These are phyloP conservation scores for Symphodus melops DNA, from an alignment of 2,113 vertebrate species.

Conservation along the genomic window DNA sequence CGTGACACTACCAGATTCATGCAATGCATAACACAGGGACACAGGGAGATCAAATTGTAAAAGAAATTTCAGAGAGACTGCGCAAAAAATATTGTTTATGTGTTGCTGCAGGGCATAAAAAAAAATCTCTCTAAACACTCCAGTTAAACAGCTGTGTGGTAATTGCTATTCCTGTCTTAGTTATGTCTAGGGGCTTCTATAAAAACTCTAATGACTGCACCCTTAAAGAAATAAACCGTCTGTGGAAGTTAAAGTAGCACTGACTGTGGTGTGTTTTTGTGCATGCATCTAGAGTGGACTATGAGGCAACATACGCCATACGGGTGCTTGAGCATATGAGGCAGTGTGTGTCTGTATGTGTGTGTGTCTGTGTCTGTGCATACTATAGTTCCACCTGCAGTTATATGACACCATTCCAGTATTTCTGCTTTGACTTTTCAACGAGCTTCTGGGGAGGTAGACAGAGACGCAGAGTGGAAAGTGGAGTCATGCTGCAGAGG, in stretches of 20 bases:
- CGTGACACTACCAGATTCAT: neutral
- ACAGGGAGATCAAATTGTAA: neutral
- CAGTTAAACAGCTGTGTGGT: neutral
- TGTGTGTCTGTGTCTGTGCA: neutral
- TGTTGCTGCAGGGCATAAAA: neutral
- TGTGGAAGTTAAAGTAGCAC: neutral
- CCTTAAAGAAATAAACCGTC: neutral
- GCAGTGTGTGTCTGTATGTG: neutral
- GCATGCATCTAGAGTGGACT: neutral
- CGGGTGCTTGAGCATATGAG: neutral
- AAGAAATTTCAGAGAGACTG: neutral
- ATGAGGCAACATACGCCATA: neutral
- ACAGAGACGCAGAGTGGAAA: slow-evolving; percentile 56
- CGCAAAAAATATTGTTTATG: neutral
- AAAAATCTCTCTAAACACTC: neutral
- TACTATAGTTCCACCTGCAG: neutral
- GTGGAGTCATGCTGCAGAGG: slow-evolving; percentile 76
- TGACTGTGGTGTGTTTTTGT: neutral
- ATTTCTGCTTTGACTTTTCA: slow-evolving; percentile 33
- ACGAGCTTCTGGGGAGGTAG: slow-evolving; percentile 36
- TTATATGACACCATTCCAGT: slow-evolving; percentile 43
- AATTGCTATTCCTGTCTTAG: neutral
- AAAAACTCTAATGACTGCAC: slow-evolving; percentile 9
- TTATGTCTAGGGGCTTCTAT: neutral
- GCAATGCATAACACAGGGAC: neutral